Evolutionary conservation across 2,797 vertebrate genomes (phyloP).

Genomic region (Etheostoma nigrum): DNA sequence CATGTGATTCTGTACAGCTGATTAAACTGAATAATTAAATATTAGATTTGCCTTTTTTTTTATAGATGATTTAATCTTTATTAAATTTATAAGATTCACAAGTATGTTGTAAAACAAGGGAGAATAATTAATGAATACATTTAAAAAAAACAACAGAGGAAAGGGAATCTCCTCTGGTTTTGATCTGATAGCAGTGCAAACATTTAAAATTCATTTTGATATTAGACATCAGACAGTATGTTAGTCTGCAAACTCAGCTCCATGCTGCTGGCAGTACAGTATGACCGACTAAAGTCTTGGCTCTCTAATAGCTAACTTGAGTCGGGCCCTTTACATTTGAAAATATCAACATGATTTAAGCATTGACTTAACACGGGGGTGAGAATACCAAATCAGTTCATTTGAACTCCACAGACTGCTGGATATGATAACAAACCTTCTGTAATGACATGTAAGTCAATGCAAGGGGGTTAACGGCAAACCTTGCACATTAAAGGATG

Average conservation of each 20-base stretch:
- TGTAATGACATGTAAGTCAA: neutral
- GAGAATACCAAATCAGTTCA: neutral
- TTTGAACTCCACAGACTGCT: neutral
- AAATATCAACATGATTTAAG: constrained; percentile 39
- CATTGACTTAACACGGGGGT: constrained; percentile 32
- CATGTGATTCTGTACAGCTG: neutral
- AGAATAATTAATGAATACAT: constrained; percentile 20
- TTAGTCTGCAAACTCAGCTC: constrained; percentile 36
- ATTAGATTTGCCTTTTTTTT: neutral
- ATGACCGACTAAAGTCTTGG: constrained; percentile 24
- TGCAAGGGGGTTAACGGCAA: too few species aligned
- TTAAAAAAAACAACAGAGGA: neutral
- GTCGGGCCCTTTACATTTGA: constrained; percentile 19
- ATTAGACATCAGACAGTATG: constrained; percentile 46
- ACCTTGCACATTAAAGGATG: neutral
- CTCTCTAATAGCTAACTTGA: constrained; percentile 12
- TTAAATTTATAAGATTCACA: neutral
- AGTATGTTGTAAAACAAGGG: neutral
- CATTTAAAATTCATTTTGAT: constrained; percentile 68
- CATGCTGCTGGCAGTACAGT: constrained; percentile 21
- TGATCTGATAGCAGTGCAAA: constrained; percentile 41
- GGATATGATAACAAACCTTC: neutral
- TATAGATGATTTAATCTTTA: neutral
- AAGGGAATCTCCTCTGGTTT: constrained; percentile 23
- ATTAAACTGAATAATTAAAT: constrained; percentile 8